Evolutionary conservation across 2,888 invertebrate species (phyloP), one percentile per base, ranked within the genome.

Genomic region (Calameuta idolon): DNA sequence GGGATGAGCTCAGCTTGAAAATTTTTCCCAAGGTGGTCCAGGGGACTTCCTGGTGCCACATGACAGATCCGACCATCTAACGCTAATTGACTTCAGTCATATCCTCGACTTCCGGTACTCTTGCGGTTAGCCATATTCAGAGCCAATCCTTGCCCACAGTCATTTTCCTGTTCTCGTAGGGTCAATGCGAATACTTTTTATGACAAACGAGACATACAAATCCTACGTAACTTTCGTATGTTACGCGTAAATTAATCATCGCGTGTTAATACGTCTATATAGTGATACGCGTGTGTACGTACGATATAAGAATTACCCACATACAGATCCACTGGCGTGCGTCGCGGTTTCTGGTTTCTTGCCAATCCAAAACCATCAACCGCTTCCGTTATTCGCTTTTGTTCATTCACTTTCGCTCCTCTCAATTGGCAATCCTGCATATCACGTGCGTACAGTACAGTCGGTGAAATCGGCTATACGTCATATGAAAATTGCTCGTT

Each of bases 331-430:
- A 1, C 40, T 15, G 15, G 40, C 15, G 40, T 23, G 23, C 40
- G 5, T 40, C 15, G 40, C 40, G 40, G 15, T 55, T 55, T 55
- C 55, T 55, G 15, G 9, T 5, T 5, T 15, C 15, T 15, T 15
- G 15, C 15, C 55, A 55, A 23, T 23, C 55, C 23, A 55, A 23
- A 55, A 23, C 5, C 55, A 74, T 74, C 77, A n/a, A 34, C 71
- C 37, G 75, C 76, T 77, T 75, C 75, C 69, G 74, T 77, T 77
- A 75, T 75, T 74, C 69, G 30, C 33, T 69, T 74, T 77, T 77
- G 74, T 75, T 77, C 77, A 75, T 77, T 77, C 77, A 75, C 75
- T 75, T 77, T 77, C 35, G 30, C 55, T 15, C 55, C 55, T 55
- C 15, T 23, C 55, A 23, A 55, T 55, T 55, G 55, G 55, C 55